Evolutionary conservation across 2,113 vertebrate genomes (phyloP).

Genomic region (Hypocryptadius cinnamomeus): DNA sequence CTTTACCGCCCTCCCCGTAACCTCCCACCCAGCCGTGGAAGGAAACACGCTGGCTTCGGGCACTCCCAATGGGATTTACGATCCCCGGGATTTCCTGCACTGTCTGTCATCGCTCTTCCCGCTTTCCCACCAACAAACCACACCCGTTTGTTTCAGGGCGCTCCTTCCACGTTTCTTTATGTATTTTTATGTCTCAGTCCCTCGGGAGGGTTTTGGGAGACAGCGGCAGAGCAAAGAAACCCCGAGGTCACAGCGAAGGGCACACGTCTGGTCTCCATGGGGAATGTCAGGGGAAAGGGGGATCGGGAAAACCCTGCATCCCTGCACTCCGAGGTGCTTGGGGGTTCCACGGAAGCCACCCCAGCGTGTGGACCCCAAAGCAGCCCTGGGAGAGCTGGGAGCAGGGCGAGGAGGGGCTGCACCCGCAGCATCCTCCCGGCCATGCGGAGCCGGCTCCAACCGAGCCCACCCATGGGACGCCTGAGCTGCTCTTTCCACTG

Average conservation of each 20-base stretch:
- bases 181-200: neutral
- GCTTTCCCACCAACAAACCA: constrained; percentile 4
- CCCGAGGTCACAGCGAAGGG: neutral
- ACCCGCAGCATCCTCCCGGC: neutral
- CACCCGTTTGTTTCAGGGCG: neutral
- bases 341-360: neutral
- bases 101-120: neutral
- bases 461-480: neutral
- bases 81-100: neutral
- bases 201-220: neutral
- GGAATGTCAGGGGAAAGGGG: neutral
- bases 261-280: fast-evolving
- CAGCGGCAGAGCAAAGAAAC: neutral
- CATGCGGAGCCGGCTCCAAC: neutral
- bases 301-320: neutral
- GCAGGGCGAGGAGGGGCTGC: fast-evolving
- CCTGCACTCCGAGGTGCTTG: fast-evolving
- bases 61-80: neutral
- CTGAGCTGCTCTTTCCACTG: neutral
- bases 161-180: neutral
- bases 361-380: neutral
- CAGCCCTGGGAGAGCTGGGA: fast-evolving
- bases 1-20: neutral
- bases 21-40: neutral
- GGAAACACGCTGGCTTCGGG: neutral